Base-by-base conservation (phyloP, 2,888 invertebrate species). In the Thereva unica region DNA sequence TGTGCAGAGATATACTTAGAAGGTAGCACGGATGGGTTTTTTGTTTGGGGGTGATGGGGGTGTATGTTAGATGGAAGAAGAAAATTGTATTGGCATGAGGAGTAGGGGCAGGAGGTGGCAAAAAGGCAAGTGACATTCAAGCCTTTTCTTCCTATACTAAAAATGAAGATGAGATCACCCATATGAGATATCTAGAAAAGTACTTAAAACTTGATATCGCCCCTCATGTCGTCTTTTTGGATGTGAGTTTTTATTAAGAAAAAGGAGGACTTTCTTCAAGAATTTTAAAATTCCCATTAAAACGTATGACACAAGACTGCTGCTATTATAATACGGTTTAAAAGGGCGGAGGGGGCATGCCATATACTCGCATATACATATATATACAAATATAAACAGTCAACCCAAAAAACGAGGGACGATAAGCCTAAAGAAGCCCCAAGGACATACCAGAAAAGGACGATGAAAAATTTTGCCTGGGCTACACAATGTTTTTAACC, bases 181-280 rank as follows among this genome's bases (percentile, higher is more conserved):
- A 59, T 49, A 59, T 35, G 12, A 59, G 59, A 59, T 59, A 59
- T 47, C 38, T 47, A 38, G 49, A 38, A 47, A 59, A 59, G 23
- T 59, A 12, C 59, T 59, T 59, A 59, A 59, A 59, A 59, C 59
- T 59, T 59, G 40, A 59, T 59, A 59, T 59, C 59, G 49, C 10
- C 49, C 38, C 59, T 8, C 37, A 12, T 49, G 40, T 49, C 38
- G 40, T 59, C 40, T 49, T 59, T 9, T 4, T 23, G 23, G 23
- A 23, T 6, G 6, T 49, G 49, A 59, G 49, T 59, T 59, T 59
- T 59, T 59, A 59, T 59, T 35, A 59, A 59, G 47, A 38, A 35
- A 42, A 10, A 44, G 35, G 44, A 44, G 41, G 9, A 35, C 44
- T 56, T 47, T 35, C n/a, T 8, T 12, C 12, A 23, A 9, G 47